Conservation (phyloP, 37 sponge, comb jelly and placozoan species). For the Mnemiopsis leidyi region DNA sequence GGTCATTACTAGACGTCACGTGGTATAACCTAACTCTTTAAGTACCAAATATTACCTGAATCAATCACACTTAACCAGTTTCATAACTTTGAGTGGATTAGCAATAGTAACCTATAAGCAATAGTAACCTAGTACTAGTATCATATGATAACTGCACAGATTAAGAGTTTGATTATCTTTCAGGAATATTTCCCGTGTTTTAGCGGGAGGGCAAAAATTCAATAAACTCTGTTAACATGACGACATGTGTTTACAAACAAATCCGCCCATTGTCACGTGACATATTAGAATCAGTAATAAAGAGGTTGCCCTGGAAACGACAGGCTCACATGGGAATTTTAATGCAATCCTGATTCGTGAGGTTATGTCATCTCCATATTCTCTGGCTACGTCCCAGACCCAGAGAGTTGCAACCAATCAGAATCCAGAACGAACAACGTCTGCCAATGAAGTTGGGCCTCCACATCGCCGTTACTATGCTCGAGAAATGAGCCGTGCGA, state of each 20-base stretch:
- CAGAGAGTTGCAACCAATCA: neutral
- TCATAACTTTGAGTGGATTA: too few relatives aligned
- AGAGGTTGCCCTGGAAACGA: neutral
- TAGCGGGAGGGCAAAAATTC: neutral
- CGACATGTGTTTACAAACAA: neutral
- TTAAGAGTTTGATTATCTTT: too few relatives aligned
- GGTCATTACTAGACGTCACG: too few relatives aligned
- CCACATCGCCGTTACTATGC: neutral
- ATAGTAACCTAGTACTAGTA: too few relatives aligned
- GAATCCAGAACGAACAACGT: neutral
- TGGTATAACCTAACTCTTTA: too few relatives aligned
- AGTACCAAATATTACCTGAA: too few relatives aligned
- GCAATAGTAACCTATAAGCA: too few relatives aligned
- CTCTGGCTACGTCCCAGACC: neutral
- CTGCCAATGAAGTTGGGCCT: neutral
- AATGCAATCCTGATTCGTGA: neutral
- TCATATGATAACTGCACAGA: too few relatives aligned
- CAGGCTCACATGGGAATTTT: neutral
- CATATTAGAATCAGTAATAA: neutral
- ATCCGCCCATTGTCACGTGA: neutral
- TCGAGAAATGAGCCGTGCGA: neutral
- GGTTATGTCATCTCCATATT: neutral
- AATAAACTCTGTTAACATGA: neutral
- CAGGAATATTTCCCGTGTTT: too few relatives aligned
- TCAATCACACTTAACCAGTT: too few relatives aligned